Conservation (phyloP, 2,888 invertebrate genomes). For the Prosapia bicincta region DNA sequence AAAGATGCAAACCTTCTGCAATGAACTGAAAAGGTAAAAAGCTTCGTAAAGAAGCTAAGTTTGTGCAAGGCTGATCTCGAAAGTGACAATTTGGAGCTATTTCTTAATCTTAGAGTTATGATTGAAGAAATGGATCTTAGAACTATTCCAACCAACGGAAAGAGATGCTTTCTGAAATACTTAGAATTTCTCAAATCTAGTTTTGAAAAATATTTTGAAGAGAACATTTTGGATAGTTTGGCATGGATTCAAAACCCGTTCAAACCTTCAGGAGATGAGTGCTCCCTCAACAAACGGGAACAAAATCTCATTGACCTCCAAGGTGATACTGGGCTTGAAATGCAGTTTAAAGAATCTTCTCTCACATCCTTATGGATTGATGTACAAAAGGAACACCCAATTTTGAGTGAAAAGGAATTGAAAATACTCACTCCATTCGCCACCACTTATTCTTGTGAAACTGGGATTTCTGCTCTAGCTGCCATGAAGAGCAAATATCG, state of each 20-base stretch:
- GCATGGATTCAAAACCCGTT: no score
- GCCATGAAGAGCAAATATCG: no score
- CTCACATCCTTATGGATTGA: constrained; percentile 8
- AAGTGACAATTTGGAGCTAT: constrained; percentile 12
- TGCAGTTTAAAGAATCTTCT: constrained; percentile 13
- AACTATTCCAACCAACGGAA: constrained; percentile 18
- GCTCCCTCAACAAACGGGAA: constrained; percentile 7
- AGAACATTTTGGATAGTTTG: background rate
- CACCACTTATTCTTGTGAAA: no score
- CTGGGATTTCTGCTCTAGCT: no score
- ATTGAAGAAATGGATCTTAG: constrained; percentile 8
- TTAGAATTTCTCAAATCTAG: no score
- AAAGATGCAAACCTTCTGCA: no score
- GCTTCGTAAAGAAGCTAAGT: constrained; percentile 11
- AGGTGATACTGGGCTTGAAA: constrained; percentile 13
- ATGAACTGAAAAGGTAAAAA: no score
- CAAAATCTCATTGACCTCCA: no score
- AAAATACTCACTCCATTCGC: no score
- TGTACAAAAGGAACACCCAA: constrained; percentile 7
- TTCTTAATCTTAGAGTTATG: constrained; percentile 4
- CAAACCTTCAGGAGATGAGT: constrained; percentile 2
- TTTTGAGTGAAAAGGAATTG: no score
- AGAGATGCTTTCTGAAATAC: constrained; percentile 11
- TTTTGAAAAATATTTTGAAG: constrained; percentile 11
- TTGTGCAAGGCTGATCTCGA: constrained; percentile 6